Conservation (phyloP, 2,888 invertebrate genomes). For the Ctena decussata region DNA sequence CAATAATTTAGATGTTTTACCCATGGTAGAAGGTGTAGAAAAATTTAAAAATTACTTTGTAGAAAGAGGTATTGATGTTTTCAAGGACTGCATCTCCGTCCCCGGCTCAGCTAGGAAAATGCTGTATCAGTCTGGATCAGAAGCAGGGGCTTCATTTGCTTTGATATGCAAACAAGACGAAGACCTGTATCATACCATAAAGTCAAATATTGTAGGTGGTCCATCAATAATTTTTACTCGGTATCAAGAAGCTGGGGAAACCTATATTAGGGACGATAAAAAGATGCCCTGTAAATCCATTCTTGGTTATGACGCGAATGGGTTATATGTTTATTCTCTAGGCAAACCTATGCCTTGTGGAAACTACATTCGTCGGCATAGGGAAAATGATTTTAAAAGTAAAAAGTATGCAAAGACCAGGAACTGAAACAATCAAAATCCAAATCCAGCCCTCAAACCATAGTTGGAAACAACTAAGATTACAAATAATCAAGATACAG, state of each 20-base stretch:
- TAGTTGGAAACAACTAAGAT: too few species aligned
- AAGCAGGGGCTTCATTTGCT: background rate
- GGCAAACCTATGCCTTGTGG: background rate
- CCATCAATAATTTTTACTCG: constrained; percentile 11
- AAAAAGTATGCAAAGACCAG: too few species aligned
- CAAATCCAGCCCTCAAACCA: too few species aligned
- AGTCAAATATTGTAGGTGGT: background rate
- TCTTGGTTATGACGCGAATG: background rate
- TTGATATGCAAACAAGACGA: background rate
- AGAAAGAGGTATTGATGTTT: background rate
- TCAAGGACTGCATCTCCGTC: constrained; percentile 1
- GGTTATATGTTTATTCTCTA: background rate
- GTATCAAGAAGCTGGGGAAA: constrained; percentile 18
- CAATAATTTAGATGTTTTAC: too few species aligned
- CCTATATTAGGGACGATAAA: background rate
- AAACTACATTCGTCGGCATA: background rate
- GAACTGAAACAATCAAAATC: too few species aligned
- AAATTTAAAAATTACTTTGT: too few species aligned
- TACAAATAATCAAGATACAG: too few species aligned
- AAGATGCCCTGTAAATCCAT: background rate
- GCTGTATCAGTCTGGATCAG: background rate
- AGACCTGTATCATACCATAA: background rate
- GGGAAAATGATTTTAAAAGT: background rate
- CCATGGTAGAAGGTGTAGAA: too few species aligned
- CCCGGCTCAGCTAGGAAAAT: constrained; percentile 8